These are phyloP conservation scores for Petrosia ficiformis DNA, from an alignment of 37 sponge, comb jelly and placozoan species.

Conservation along the genomic window DNA sequence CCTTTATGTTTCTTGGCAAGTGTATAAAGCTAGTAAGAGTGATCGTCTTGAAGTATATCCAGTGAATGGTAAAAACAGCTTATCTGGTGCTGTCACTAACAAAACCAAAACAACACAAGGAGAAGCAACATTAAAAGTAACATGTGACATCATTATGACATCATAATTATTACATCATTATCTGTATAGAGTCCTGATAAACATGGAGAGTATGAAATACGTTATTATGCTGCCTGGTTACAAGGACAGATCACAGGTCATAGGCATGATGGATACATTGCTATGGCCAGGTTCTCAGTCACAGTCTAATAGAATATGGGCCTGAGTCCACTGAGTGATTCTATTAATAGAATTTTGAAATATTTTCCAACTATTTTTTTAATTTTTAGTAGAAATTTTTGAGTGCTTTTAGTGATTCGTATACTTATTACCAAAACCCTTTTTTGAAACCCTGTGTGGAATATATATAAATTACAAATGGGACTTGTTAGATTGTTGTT, in stretches of 20 bases:
- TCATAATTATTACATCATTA: background rate
- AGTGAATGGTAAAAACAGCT: background rate
- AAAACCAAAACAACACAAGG: background rate
- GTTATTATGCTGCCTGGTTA: conserved; percentile 56
- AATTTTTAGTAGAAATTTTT: too few species aligned
- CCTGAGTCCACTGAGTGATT: background rate
- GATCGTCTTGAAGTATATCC: background rate
- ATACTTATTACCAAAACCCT: too few species aligned
- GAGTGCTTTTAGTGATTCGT: too few species aligned
- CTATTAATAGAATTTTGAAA: too few species aligned
- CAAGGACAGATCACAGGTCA: conserved; percentile 13
- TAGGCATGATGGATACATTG: conserved; percentile 20
- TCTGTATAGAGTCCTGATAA: conserved; percentile 40
- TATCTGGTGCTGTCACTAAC: background rate
- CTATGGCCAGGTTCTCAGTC: conserved; percentile 29
- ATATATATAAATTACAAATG: too few species aligned
- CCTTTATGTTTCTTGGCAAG: background rate
- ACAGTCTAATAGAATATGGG: background rate
- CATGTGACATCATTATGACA: too few species aligned
- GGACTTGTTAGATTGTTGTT: too few species aligned
- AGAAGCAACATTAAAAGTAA: background rate
- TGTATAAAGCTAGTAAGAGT: background rate
- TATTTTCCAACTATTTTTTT: too few species aligned
- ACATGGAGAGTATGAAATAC: conserved; percentile 56
- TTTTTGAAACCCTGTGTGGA: too few species aligned